Evolutionary conservation across 2,113 vertebrate species (phyloP).

Genomic region (Apodemus speciosus): DNA sequence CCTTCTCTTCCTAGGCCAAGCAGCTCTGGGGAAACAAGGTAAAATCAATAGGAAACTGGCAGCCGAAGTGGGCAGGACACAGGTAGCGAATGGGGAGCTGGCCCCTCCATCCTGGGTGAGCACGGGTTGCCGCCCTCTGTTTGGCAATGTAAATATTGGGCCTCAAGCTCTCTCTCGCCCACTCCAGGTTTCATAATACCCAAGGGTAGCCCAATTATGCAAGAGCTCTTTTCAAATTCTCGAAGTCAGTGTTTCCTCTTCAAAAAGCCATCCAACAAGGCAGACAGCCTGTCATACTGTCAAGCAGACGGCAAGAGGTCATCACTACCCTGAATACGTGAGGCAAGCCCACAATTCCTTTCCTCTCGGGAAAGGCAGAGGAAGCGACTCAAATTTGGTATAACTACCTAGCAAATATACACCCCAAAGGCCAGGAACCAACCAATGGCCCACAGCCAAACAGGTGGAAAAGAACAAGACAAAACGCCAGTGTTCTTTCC

Average conservation of each 20-base stretch:
- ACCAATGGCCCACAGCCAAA: background rate
- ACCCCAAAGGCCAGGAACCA: conserved; percentile 6
- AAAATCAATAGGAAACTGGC: background rate
- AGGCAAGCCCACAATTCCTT: background rate
- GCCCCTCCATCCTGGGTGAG: background rate
- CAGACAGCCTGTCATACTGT: background rate
- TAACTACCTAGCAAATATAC: conserved; percentile 5
- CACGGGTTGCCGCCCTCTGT: conserved; percentile 7
- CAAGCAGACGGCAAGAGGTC: background rate
- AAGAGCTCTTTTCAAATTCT: conserved; percentile 56
- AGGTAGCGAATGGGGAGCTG: background rate
- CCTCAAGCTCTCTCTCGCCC: conserved; percentile 32
- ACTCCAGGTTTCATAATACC: conserved; percentile 37
- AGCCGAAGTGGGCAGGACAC: background rate
- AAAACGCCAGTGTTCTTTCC: background rate
- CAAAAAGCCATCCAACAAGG: background rate
- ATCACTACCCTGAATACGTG: background rate
- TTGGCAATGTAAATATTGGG: conserved; percentile 42
- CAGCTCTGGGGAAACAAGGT: background rate
- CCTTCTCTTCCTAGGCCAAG: background rate
- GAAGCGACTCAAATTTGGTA: conserved; percentile 34
- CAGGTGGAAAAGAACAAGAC: background rate
- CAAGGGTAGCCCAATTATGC: conserved; percentile 32
- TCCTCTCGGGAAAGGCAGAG: background rate
- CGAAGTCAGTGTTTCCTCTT: background rate